These are phyloP conservation scores for Capitella teleta DNA, from an alignment of 1,140 invertebrate genomes.

Conservation along the genomic window DNA sequence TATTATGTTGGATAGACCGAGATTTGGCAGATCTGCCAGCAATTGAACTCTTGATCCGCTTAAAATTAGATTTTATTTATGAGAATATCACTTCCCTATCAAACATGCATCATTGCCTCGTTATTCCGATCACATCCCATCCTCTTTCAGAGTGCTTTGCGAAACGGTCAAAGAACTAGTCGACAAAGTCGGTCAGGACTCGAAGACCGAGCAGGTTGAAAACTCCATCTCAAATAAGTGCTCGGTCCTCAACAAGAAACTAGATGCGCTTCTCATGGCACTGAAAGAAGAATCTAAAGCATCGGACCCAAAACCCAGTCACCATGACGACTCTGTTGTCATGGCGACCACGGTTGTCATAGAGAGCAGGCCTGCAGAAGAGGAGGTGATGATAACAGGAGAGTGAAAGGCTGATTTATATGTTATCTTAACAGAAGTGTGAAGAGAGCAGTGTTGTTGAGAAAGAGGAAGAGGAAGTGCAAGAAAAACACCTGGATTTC, in stretches of 20 bases:
- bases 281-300: slow-evolving; percentile 52
- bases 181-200: slow-evolving; percentile 46
- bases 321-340: no score
- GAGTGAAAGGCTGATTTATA: no score
- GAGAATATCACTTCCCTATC: not conserved
- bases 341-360: not conserved
- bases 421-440: no score
- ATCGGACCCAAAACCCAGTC: no score
- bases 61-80: slow-evolving; percentile 1
- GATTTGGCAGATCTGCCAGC: not conserved
- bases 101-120: not conserved
- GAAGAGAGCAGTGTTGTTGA: no score
- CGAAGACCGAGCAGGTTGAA: slow-evolving; percentile 41
- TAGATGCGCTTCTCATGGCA: slow-evolving; percentile 60
- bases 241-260: slow-evolving; percentile 62
- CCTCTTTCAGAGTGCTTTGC: slow-evolving; percentile 49
- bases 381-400: no score
- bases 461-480: not conserved
- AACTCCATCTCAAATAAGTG: slow-evolving; percentile 53
- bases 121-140: no score
- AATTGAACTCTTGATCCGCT: not conserved
- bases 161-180: slow-evolving; percentile 71
- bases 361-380: no score
- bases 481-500: not conserved
- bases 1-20: no score